Percentiles rank a stretch among this genome's conserved stretches.
phyloP scores from a whole-genome alignment of 2,113 vertebrate genomes.

The Nannobrachium achirus region DNA sequence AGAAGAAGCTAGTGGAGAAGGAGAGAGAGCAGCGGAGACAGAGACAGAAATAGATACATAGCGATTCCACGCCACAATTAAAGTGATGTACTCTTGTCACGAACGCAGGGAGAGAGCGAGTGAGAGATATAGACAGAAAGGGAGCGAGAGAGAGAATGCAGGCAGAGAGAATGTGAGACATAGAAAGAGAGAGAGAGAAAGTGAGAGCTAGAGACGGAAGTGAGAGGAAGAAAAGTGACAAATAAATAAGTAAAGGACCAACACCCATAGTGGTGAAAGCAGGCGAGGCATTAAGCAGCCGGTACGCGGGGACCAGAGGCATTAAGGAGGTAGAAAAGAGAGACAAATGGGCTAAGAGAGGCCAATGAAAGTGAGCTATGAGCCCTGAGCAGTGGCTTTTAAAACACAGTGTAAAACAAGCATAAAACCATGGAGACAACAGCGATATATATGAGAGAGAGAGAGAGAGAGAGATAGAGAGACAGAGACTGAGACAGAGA shows the following conservation, averaged over 20 bases:
- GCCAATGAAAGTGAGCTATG: slow-evolving; percentile 15
- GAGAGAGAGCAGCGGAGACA: no score
- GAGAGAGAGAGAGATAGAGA: slow-evolving; percentile 5
- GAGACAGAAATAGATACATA: slow-evolving; percentile 5
- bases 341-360: slow-evolving; percentile 48
- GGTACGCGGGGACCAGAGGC: slow-evolving; percentile 35
- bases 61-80: slow-evolving; percentile 18
- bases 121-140: not conserved
- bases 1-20: no score
- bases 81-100: slow-evolving; percentile 25
- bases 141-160: not conserved
- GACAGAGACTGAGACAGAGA: slow-evolving; percentile 22
- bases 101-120: slow-evolving; percentile 1
- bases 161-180: no score
- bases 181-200: no score
- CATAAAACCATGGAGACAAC: slow-evolving; percentile 12
- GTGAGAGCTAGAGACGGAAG: no score
- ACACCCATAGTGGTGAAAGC: not conserved
- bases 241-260: not conserved
- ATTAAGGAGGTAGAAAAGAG: slow-evolving; percentile 33
- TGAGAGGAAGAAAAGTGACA: not conserved
- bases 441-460: slow-evolving; percentile 13
- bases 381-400: not conserved
- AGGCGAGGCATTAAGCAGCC: slow-evolving; percentile 20
- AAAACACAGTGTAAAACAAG: slow-evolving; percentile 8